These are phyloP conservation scores for Acanthiza pusilla DNA, from an alignment of 2,797 vertebrate species.

Conservation along the genomic window DNA sequence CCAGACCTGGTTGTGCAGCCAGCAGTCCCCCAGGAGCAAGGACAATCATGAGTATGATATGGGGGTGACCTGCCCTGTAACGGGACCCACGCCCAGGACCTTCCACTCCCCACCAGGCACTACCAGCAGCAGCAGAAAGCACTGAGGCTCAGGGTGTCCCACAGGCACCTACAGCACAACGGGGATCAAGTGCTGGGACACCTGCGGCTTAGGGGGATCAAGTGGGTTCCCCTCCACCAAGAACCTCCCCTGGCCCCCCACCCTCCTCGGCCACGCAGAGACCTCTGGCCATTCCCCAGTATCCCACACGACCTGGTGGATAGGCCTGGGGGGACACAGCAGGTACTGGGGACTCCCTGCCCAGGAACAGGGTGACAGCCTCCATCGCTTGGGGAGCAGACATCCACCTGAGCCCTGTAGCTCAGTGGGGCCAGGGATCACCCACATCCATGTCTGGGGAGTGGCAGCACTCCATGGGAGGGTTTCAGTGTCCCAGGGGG, in stretches of 20 bases:
- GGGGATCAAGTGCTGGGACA: not conserved
- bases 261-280: not conserved
- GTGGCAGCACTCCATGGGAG: not conserved
- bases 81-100: not conserved
- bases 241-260: not conserved
- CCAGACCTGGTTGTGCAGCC: not conserved
- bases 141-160: not conserved
- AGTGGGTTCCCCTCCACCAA: not conserved
- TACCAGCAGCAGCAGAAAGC: not conserved
- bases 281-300: fast-evolving
- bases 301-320: fast-evolving
- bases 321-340: not conserved
- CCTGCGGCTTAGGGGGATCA: too few relatives aligned
- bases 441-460: not conserved
- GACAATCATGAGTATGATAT: not conserved
- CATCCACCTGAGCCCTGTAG: fast-evolving
- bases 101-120: not conserved
- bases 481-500: not conserved
- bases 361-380: not conserved
- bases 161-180: not conserved
- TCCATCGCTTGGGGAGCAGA: not conserved
- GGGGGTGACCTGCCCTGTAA: not conserved
- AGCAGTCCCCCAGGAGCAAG: not conserved
- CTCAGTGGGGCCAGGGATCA: fast-evolving
- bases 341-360: not conserved